phyloP scores from a whole-genome alignment of 1,140 invertebrate species.

The Dinoponera quadriceps region DNA sequence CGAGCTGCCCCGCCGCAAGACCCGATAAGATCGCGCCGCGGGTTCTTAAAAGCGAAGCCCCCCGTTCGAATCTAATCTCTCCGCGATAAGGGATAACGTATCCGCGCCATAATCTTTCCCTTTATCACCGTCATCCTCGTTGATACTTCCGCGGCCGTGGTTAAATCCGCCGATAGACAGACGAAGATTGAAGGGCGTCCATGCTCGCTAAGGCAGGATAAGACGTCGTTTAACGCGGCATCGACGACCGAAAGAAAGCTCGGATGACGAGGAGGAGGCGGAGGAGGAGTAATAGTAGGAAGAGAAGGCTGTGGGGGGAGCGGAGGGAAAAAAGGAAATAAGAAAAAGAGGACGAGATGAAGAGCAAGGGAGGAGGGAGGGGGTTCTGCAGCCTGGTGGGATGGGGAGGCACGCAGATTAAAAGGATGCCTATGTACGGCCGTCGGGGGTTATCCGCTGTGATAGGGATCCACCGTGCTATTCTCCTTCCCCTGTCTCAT shows the following conservation, averaged over 20 bases:
- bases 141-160: slow-evolving; percentile 44
- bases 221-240: slow-evolving; percentile 55
- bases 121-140: slow-evolving; percentile 58
- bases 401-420: slow-evolving; percentile 67
- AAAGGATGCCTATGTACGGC: slow-evolving; percentile 67
- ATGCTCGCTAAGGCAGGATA: slow-evolving; percentile 25
- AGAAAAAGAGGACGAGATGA: slow-evolving; percentile 29
- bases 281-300: too few species aligned
- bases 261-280: slow-evolving; percentile 32
- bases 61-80: slow-evolving; percentile 41
- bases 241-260: slow-evolving; percentile 37
- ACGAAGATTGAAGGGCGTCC: slow-evolving; percentile 58
- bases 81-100: slow-evolving; percentile 18
- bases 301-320: too few species aligned
- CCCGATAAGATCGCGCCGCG: slow-evolving; percentile 4
- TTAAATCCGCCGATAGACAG: slow-evolving; percentile 59
- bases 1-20: not conserved
- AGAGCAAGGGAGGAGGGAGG: slow-evolving; percentile 19
- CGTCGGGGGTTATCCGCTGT: slow-evolving; percentile 66
- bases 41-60: slow-evolving; percentile 43
- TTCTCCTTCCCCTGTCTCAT: not conserved
- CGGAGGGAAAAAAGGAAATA: not conserved
- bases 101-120: slow-evolving; percentile 49
- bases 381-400: too few species aligned
- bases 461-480: slow-evolving; percentile 65